These are phyloP conservation scores for Pammene fasciana DNA, from an alignment of 2,888 invertebrate genomes.

Conservation along the genomic window DNA sequence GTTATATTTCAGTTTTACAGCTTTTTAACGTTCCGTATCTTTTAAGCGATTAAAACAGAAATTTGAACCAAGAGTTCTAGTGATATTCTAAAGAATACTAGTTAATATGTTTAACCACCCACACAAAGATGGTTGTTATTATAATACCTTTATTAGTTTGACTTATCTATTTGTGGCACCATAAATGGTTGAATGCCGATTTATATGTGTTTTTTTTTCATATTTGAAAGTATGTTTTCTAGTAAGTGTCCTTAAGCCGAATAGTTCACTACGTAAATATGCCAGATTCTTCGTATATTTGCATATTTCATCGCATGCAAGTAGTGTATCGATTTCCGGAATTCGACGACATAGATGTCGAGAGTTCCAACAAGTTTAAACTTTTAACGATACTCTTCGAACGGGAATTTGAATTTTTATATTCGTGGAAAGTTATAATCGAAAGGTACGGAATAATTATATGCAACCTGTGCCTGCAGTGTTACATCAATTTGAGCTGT, in stretches of 20 bases:
- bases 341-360: background rate
- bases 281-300: background rate
- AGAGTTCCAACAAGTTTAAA: background rate
- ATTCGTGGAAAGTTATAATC: conserved; percentile 9
- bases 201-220: background rate
- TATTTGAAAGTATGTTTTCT: too few species aligned
- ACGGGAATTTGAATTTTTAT: background rate
- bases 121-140: too few species aligned
- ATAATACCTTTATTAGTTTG: too few species aligned
- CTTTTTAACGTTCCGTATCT: conserved; percentile 32
- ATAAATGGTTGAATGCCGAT: background rate
- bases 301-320: background rate
- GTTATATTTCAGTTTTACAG: conserved; percentile 37
- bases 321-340: background rate
- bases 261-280: background rate
- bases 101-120: too few species aligned
- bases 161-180: too few species aligned
- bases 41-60: conserved; percentile 25
- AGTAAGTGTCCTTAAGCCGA: too few species aligned
- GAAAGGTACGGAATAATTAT: background rate
- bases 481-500: too few species aligned
- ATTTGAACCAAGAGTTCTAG: conserved; percentile 8
- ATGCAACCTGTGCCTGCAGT: background rate
- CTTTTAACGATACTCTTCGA: conserved; percentile 22
- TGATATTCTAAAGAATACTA: background rate